Evolutionary conservation across 1,140 invertebrate species (phyloP), one percentile per base, ranked within the genome.

Genomic region (Apis laboriosa): DNA sequence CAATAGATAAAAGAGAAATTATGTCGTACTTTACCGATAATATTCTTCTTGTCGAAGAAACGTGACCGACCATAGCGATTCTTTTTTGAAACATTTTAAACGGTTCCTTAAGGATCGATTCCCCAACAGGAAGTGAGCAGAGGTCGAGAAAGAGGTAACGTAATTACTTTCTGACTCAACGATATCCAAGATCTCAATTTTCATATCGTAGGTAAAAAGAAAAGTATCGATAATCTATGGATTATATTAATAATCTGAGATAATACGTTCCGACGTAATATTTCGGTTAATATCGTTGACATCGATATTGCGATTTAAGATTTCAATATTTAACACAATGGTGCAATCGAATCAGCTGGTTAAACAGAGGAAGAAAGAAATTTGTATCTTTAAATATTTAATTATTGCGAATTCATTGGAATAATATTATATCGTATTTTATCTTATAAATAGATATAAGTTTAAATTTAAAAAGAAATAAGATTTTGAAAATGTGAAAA

Each of bases 81-180:
- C 19, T 55, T 56, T 19, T 49, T 49, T n/a, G n/a, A 67, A 76
- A 58, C 72, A 60, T 76, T 81, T 81, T 43, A 51, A 81, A 81
- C 34, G 34, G n/a, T n/a, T 76, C 55, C n/a, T 81, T n/a, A 9
- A 76, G 53, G 79, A 76, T 75, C 78, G 51, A 80, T 75, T 43
- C 2, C 4, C 34, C 34, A 43, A 43, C 5, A 43, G 34, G 2
- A 43, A 43, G 34, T 55, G 53, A 19, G 7, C 8, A 1, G 12
- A 56, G 2, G 21, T 0, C 1, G 34, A 28, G 19, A 67, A 8
- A 63, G 60, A 63, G 24, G 19, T 9, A 21, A 60, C 34, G 24
- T 24, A 75, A 75, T 34, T 79, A 53, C 77, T 15, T 28, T 7
- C 79, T 66, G 79, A 80, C 79, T 74, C 71, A 8, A 80, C 79